A percentile compares a stretch with the other conserved stretches of the same genome.
Conservation (phyloP, 2,113 vertebrate species). For the Hemicordylus capensis region DNA sequence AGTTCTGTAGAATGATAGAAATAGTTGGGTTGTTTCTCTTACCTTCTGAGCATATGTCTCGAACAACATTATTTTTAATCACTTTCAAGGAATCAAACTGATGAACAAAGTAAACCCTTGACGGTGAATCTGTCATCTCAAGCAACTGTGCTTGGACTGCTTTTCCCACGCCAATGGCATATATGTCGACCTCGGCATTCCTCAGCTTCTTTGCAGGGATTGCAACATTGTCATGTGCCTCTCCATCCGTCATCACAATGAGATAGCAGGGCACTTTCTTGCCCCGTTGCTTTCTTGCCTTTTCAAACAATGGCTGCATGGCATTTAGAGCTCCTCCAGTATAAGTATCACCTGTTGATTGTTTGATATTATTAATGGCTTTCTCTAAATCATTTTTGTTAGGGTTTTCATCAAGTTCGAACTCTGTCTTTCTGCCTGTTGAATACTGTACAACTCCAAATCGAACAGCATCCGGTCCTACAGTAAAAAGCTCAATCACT, state of each 20-base stretch:
- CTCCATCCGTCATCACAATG: constrained; percentile 65
- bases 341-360: constrained; percentile 41
- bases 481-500: constrained; percentile 63
- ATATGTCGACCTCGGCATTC: constrained; percentile 34
- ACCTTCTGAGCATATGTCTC: constrained; percentile 73
- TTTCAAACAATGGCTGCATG: constrained; percentile 52
- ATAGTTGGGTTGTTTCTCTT: constrained; percentile 8
- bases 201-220: constrained; percentile 48
- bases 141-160: constrained; percentile 59
- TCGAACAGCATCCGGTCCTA: constrained; percentile 66
- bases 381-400: constrained; percentile 51
- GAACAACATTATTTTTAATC: constrained; percentile 68
- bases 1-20: not conserved
- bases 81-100: constrained; percentile 68
- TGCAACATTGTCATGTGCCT: constrained; percentile 58
- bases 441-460: constrained; percentile 70
- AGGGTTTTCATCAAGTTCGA: constrained; percentile 43
- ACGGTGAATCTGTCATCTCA: constrained; percentile 59
- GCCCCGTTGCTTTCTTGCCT: constrained; percentile 38
- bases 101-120: constrained; percentile 56
- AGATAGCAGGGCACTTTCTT: constrained; percentile 60
- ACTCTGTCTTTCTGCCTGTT: constrained; percentile 45
- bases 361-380: constrained; percentile 70
- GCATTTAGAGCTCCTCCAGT: constrained; percentile 65
- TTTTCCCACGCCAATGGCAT: constrained; percentile 67